Percentiles rank a stretch among this genome's conserved stretches.
phyloP scores from a whole-genome alignment of 2,113 vertebrate species.

The Peucedramus taeniatus region DNA sequence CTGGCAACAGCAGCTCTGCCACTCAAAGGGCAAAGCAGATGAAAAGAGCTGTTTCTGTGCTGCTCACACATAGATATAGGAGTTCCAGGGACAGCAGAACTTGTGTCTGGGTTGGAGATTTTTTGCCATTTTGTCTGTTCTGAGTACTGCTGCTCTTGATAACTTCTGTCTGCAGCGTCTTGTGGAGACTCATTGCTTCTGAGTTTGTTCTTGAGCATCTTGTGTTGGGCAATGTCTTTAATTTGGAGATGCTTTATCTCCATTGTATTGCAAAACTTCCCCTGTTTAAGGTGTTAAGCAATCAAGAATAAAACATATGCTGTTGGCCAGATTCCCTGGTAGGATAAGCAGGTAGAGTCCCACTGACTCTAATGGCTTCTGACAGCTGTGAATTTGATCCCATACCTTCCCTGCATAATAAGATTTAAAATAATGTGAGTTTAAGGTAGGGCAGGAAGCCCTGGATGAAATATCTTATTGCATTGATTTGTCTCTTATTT shows the following conservation, averaged over 20 bases:
- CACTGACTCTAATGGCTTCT: slow-evolving; percentile 28
- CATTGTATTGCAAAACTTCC: background rate
- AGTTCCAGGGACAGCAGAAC: background rate
- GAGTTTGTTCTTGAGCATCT: background rate
- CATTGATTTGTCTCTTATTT: slow-evolving; percentile 58
- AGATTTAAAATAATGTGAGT: slow-evolving; percentile 54
- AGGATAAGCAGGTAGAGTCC: background rate
- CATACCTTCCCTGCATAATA: slow-evolving; percentile 55
- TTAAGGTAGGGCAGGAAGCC: slow-evolving; percentile 34
- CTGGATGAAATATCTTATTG: slow-evolving; percentile 63
- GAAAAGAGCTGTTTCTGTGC: background rate
- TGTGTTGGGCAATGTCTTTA: background rate
- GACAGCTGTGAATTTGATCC: slow-evolving; percentile 28
- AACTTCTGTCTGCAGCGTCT: background rate
- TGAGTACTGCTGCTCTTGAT: background rate
- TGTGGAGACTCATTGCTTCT: background rate
- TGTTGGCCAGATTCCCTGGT: background rate
- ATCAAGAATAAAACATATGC: background rate
- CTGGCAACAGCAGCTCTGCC: background rate
- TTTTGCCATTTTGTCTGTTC: background rate
- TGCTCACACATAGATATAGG: fast-evolving
- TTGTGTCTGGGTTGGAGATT: background rate
- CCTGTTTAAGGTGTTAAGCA: background rate
- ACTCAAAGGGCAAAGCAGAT: background rate
- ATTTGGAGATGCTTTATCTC: background rate